phyloP scores from a whole-genome alignment of 2,113 vertebrate species.

The Chinchilla lanigera region DNA sequence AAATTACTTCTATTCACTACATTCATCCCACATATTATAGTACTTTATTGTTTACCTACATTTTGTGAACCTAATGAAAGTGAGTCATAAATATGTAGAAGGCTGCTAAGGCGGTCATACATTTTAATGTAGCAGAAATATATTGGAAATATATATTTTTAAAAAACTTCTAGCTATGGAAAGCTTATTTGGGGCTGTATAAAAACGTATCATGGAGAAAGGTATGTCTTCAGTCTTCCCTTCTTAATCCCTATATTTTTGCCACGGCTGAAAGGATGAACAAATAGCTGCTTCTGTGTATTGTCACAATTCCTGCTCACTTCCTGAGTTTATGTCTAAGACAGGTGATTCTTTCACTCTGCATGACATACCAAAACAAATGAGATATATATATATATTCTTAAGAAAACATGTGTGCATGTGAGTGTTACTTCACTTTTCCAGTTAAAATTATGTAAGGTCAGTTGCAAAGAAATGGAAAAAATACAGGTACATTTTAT shows the following conservation, averaged over 20 bases:
- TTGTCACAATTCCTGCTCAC: neutral
- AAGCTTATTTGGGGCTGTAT: neutral
- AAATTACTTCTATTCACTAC: slow-evolving; percentile 40
- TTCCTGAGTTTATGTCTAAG: slow-evolving; percentile 26
- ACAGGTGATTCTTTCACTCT: slow-evolving; percentile 45
- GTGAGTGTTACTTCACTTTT: neutral
- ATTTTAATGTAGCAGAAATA: slow-evolving; percentile 55
- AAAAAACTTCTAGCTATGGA: slow-evolving; percentile 10
- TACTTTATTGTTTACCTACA: neutral
- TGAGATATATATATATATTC: neutral
- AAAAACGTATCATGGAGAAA: slow-evolving; percentile 35
- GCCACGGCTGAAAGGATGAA: slow-evolving; percentile 36
- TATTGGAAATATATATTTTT: neutral
- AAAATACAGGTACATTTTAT: neutral
- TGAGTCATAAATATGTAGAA: slow-evolving; percentile 55
- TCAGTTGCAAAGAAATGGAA: slow-evolving; percentile 30
- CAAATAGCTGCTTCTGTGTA: neutral
- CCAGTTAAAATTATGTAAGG: neutral
- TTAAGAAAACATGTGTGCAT: neutral
- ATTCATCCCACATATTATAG: neutral
- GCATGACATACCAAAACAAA: slow-evolving; percentile 52
- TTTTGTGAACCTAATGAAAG: slow-evolving; percentile 13
- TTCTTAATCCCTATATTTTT: slow-evolving; percentile 40
- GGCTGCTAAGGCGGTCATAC: neutral
- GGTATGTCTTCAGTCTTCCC: neutral